A percentile compares a stretch with the other conserved stretches of the same genome.
Evolutionary conservation across 1,140 invertebrate species (phyloP).

Genomic region (Phocides pigmalion): DNA sequence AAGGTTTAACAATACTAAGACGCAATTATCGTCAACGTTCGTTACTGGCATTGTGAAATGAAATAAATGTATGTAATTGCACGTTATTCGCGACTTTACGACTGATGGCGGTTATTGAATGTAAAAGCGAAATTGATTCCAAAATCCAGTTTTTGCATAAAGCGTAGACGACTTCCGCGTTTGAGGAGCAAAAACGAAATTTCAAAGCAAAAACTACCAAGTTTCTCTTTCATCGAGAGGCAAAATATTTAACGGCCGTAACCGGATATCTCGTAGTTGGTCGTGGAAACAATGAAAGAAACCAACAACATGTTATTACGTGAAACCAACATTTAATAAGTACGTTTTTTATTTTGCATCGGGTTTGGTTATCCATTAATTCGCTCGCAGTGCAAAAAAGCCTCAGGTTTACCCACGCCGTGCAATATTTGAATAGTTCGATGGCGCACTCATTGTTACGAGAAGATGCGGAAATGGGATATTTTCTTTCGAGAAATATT

Average conservation of each 20-base stretch:
- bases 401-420: slow-evolving; percentile 63
- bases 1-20: slow-evolving; percentile 53
- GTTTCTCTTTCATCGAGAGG: slow-evolving; percentile 80
- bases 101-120: slow-evolving; percentile 49
- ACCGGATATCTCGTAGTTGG: slow-evolving; percentile 76
- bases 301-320: slow-evolving; percentile 82
- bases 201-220: slow-evolving; percentile 72
- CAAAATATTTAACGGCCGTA: slow-evolving; percentile 83
- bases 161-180: slow-evolving; percentile 75
- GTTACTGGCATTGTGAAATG: slow-evolving; percentile 38
- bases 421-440: slow-evolving; percentile 79
- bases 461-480: slow-evolving; percentile 83
- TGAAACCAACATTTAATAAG: slow-evolving; percentile 83
- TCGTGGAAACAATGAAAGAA: slow-evolving; percentile 79
- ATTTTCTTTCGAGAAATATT: slow-evolving; percentile 83
- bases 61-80: slow-evolving; percentile 62
- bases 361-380: slow-evolving; percentile 82
- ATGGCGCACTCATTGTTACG: slow-evolving; percentile 75
- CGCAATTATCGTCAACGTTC: slow-evolving; percentile 57
- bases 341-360: slow-evolving; percentile 77
- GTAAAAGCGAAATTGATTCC: slow-evolving; percentile 79
- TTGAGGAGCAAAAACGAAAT: slow-evolving; percentile 74
- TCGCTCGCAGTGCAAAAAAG: slow-evolving; percentile 74
- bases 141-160: slow-evolving; percentile 78
- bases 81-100: slow-evolving; percentile 61